Evolutionary conservation across 2,888 invertebrate species (phyloP), one percentile per base, ranked within the genome.

Genomic region (Pterostichus madidus): DNA sequence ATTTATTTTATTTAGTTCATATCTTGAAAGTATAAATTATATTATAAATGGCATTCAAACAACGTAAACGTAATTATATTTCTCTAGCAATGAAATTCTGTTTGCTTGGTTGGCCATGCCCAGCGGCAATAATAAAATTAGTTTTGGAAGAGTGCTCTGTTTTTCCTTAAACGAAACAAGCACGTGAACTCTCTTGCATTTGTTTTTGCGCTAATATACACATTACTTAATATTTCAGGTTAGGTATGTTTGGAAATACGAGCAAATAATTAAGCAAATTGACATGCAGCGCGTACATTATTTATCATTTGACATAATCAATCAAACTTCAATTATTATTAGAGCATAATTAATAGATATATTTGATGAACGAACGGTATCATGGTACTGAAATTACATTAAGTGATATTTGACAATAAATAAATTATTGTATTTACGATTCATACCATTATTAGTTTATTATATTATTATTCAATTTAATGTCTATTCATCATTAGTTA

Each of bases 251-350:
- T 32, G 32, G 13, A 11, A 49, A 49, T 49, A 2, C n/a, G 13
- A 35, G 31, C 64, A 64, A 31, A 64, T 71, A 71, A 71, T 71
- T 44, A 71, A 71, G 46, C 44, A 71, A 71, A 71, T 71, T 71
- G 68, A 39, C 68, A 44, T 15, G 44, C 68, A 15, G 68, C 8
- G 8, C 44, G 13, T 71, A 71, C 39, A 71, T 71, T 71, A 71
- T 71, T 44, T 11, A 71, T 44, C 46, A 71, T n/a, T 35, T 64
- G 11, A 39, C 10, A 44, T 71, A 71, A 71, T 71, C 68, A 71
- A 71, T 71, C 68, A 71, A 71, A 15, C 44, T 71, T 71, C 68
- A 71, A 71, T 71, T 71, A 71, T 71, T 71, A 71, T 71, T 71
- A 71, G 64, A 44, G 68, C 68, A 71, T 71, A 71, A 71, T 71